Conservation (phyloP, 2,888 invertebrate genomes). For the Phymatocera aterrima region DNA sequence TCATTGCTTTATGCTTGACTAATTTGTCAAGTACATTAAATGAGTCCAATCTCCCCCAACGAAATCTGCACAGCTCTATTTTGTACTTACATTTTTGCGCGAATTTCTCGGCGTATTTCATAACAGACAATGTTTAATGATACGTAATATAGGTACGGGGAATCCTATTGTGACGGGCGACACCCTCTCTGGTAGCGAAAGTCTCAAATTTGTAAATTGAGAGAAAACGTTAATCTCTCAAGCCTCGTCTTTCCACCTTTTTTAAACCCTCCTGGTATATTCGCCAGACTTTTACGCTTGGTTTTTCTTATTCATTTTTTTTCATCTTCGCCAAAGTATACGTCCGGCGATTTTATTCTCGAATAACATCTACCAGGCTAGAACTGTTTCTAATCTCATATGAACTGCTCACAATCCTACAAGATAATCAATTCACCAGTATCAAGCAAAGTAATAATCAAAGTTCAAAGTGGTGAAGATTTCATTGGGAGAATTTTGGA, state of each 20-base stretch:
- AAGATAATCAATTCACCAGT: background rate
- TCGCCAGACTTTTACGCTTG: background rate
- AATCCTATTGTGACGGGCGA: background rate
- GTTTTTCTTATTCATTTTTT: slow-evolving; percentile 2
- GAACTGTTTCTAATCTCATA: background rate
- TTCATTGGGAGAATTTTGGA: background rate
- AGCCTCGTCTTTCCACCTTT: slow-evolving; percentile 15
- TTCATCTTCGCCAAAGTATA: background rate
- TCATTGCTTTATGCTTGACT: background rate
- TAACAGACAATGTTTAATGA: background rate
- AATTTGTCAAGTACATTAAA: too few species aligned
- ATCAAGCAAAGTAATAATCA: background rate
- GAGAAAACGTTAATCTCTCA: slow-evolving; percentile 42
- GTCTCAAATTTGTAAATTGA: slow-evolving; percentile 26
- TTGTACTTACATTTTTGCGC: background rate
- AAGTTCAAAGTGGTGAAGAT: background rate
- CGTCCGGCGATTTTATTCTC: background rate
- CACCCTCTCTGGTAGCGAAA: background rate
- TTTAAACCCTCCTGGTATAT: background rate
- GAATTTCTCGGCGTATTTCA: background rate
- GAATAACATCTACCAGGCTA: background rate
- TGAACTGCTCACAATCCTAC: background rate
- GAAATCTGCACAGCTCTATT: background rate
- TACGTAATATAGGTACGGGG: slow-evolving; percentile 11
- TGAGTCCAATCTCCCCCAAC: background rate